Evolutionary conservation across 2,113 vertebrate genomes (phyloP).

Genomic region (Candoia aspera): DNA sequence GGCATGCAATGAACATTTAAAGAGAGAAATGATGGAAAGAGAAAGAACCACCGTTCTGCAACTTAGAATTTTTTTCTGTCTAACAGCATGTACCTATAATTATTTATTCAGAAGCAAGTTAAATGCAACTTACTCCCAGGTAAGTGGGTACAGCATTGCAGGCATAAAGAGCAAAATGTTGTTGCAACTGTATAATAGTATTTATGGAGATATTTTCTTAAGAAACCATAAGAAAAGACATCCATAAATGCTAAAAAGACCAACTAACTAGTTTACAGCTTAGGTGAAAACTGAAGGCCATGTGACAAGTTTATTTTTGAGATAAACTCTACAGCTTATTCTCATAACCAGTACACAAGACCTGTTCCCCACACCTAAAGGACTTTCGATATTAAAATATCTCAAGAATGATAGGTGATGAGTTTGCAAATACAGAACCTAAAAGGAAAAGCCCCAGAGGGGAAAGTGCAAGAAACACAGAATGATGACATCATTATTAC

Average conservation of each 20-base stretch:
- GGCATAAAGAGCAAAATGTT: not conserved
- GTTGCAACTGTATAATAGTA: not conserved
- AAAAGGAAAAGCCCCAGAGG: not conserved
- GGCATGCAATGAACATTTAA: not conserved
- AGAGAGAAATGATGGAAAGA: not conserved
- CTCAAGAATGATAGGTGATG: fast-evolving
- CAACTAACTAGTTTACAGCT: not conserved
- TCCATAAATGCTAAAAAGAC: not conserved
- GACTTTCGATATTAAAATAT: fast-evolving
- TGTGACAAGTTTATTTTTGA: not conserved
- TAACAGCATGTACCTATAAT: not conserved
- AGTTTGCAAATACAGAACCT: not conserved
- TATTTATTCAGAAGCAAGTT: not conserved
- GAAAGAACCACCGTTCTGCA: not conserved
- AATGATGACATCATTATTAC: not conserved
- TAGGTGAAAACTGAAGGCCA: not conserved
- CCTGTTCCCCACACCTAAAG: not conserved
- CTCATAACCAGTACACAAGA: not conserved
- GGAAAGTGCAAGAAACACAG: not conserved
- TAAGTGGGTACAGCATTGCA: not conserved
- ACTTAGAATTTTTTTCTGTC: not conserved
- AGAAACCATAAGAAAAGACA: not conserved
- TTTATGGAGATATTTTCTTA: not conserved
- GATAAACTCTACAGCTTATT: not conserved
- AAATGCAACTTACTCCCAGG: not conserved